Base-by-base conservation (phyloP, 2,113 vertebrate genomes). In the Phylloscopus trochiloides region DNA sequence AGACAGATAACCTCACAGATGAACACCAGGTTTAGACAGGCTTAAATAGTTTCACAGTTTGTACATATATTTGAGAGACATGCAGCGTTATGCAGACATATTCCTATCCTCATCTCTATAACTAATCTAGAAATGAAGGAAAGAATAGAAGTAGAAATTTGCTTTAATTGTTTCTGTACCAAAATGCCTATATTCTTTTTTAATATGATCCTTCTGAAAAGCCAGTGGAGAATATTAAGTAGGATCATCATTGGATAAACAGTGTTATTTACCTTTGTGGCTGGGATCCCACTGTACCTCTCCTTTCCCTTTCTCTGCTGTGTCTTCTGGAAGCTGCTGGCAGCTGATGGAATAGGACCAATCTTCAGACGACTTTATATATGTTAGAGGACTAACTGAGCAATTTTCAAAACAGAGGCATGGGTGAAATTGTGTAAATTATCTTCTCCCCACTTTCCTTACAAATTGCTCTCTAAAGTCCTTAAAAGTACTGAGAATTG, bases 401-500 rank as follows among this genome's bases (percentile, higher is more conserved):
- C 31, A 75, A 22, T 94, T 93, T 74, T 51, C 34, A 87, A 87
- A 74, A 25, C 38, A 58, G 43, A 73, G 20, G 22, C 73, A 90
- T 3, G 12, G 50, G 12, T 0, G 2, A 70, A 89, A 66, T 43
- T 12, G 3, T 74, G 8, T 57, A 38, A 80, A 81, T 52, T 71
- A 13, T 57, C 76, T 94, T 71, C 12, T 81, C 7, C 12, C 19
- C 6, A 32, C 58, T 94, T 95, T 92, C 31, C 48, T 89, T 1
- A 1, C 17, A 59, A 58, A 66, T 58, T 77, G 19, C n/a, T 66
- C 21, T 89, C 43, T 34, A 14, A 55, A 70, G 20, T 87, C 51
- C 72, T 90, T 92, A 91, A 84, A 92, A 67, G 29, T 89, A 87
- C 77, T 58, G 26, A 83, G 91, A 95, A 86, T 85, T 77, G 90